Evolutionary conservation across 2,113 vertebrate genomes (phyloP).

Genomic region (Scalopus aquaticus): DNA sequence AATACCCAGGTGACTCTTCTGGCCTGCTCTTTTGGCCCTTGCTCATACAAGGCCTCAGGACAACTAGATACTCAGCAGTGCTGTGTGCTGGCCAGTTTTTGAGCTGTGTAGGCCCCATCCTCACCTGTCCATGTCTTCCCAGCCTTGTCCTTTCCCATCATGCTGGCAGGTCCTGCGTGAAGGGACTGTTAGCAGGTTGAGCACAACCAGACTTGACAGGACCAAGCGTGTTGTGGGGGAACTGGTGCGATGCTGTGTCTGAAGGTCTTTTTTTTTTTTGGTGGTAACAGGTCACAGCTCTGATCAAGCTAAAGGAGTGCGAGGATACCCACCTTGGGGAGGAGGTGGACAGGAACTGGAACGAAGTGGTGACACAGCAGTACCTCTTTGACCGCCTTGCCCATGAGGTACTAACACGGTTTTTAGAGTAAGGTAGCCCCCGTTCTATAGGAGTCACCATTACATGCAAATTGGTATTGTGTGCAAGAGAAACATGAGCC

Average conservation of each 20-base stretch:
- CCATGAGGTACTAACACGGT: slow-evolving; percentile 88
- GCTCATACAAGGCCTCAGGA: background rate
- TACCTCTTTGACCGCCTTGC: slow-evolving; percentile 93
- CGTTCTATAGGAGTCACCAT: background rate
- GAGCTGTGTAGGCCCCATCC: background rate
- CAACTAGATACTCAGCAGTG: background rate
- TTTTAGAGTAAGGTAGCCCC: background rate
- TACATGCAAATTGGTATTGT: background rate
- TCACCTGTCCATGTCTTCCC: background rate
- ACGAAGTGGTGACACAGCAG: slow-evolving; percentile 95
- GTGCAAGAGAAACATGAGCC: background rate
- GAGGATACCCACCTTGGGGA: slow-evolving; percentile 97
- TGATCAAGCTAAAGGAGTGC: slow-evolving; percentile 97
- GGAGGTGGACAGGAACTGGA: slow-evolving; percentile 98
- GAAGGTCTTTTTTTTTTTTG: background rate
- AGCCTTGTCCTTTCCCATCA: background rate
- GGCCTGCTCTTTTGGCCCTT: background rate
- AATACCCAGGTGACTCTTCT: slow-evolving; percentile 87
- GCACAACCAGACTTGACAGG: background rate
- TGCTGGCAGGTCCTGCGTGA: background rate
- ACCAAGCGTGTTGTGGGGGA: background rate
- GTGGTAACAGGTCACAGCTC: slow-evolving; percentile 88
- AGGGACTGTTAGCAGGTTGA: background rate
- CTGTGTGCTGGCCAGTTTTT: background rate
- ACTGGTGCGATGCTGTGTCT: background rate